phyloP scores from a whole-genome alignment of 2,888 invertebrate species.

The Lasioglossum marginatum region DNA sequence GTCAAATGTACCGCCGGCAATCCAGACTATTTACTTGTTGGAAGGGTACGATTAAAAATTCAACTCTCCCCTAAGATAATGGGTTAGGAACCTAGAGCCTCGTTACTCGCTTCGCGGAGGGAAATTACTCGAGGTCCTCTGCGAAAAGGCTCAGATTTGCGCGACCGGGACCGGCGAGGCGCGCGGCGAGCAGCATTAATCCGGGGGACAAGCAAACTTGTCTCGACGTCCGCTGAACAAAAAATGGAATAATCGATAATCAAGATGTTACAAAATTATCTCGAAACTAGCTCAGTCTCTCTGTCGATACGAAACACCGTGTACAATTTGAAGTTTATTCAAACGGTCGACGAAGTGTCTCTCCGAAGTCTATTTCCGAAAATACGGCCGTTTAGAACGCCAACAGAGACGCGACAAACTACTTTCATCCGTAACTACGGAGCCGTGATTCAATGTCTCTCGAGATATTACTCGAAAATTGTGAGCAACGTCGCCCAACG shows the following conservation, averaged over 20 bases:
- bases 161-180: not conserved
- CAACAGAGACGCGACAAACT: not conserved
- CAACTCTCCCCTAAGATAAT: not conserved
- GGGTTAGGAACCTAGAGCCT: not conserved
- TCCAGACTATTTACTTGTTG: conserved; percentile 4
- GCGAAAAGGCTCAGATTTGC: not conserved
- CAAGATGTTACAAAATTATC: not conserved
- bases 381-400: not conserved
- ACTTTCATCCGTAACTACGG: not conserved
- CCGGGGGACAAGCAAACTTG: not conserved
- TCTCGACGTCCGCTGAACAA: not conserved
- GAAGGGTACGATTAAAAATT: conserved; percentile 37
- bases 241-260: not conserved
- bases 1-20: not conserved
- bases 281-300: not conserved
- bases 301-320: not conserved
- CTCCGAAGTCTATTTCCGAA: not conserved
- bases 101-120: not conserved
- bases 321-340: not conserved
- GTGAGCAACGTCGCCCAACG: not conserved
- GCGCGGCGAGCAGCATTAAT: not conserved
- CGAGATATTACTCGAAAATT: not conserved
- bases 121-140: not conserved
- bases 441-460: not conserved
- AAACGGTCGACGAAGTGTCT: not conserved